Evolutionary conservation across 2,888 invertebrate genomes (phyloP), one percentile per base, ranked within the genome.

Genomic region (Dexiosoma caninum): DNA sequence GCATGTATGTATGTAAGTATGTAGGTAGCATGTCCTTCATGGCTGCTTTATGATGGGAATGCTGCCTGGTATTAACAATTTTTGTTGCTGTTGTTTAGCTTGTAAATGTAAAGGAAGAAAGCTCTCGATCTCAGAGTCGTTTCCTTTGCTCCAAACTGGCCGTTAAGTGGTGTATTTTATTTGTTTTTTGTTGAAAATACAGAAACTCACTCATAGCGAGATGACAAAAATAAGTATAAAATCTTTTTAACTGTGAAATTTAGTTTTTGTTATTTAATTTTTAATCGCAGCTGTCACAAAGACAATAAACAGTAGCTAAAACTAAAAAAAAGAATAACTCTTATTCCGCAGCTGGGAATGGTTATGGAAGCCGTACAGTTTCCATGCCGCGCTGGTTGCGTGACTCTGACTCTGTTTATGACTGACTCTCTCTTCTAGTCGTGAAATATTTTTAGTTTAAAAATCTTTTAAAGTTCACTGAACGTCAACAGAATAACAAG

Each of bases 401-500:
- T 55, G 53, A 62, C 55, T 71, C 71, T 70, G 66, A 55, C 46
- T 74, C 57, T 78, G 46, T 70, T 49, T 70, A 70, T 59, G 10
- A n/a, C 59, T n/a, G n/a, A n/a, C n/a, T n/a, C n/a, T 67, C 60
- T 40, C 46, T 77, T 80, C 62, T 74, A 42, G 53, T 67, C 57
- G 70, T 67, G 4, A 57, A 19, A 1, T 37, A 62, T 60, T 67
- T 70, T 14, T 1, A 2, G 6, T 35, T 59, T 46, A 10, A 49
- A 46, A 64, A 32, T 72, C 10, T 35, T 46, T 69, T 32, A 46
- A 49, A 88, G 87, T 88, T 88, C 88, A 88, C 82, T 88, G 88
- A 88, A 88, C 86, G 86, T 88, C 85, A 85, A 87, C 87, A 86
- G 85, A 85, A 85, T 83, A 85, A 85, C 83, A 85, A 72, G 12